Conservation (phyloP, 2,888 invertebrate genomes). For the Drosophila melanocephala region DNA sequence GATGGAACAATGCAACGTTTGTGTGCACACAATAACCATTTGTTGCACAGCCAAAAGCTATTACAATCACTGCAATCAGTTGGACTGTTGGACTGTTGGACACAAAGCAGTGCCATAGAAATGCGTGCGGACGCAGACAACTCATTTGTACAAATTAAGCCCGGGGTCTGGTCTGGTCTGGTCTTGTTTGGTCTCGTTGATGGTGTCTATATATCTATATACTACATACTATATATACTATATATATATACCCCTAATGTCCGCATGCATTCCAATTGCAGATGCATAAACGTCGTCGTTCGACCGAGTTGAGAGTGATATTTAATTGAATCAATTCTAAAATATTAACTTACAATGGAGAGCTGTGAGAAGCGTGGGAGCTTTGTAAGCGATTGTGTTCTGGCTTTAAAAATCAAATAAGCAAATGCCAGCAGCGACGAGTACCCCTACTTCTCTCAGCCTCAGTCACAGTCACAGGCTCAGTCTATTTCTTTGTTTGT, state of each 20-base stretch:
- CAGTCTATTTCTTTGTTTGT: conserved; percentile 2
- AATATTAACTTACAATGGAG: conserved; percentile 66
- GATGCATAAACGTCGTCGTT: conserved; percentile 8
- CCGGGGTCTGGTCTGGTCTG: conserved; percentile 19
- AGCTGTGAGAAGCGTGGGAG: conserved; percentile 58
- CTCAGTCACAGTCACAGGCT: neutral
- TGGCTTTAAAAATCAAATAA: conserved; percentile 29
- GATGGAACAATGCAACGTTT: conserved; percentile 54
- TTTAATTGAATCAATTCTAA: conserved; percentile 70
- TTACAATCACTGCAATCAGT: conserved; percentile 8
- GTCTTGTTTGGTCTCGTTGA: conserved; percentile 5
- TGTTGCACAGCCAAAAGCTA: conserved; percentile 44
- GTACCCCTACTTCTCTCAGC: neutral
- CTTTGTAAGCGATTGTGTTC: conserved; percentile 16
- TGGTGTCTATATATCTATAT: conserved; percentile 7
- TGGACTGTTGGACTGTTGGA: neutral
- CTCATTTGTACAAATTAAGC: conserved; percentile 54
- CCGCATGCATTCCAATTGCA: conserved; percentile 24
- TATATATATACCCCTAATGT: conserved; percentile 24
- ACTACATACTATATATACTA: conserved; percentile 10
- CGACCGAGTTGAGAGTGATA: conserved; percentile 23
- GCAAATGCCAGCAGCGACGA: conserved; percentile 20
- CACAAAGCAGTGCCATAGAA: conserved; percentile 25
- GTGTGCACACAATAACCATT: conserved; percentile 64
- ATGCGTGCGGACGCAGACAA: conserved; percentile 49